These are phyloP conservation scores for Nemurella pictetii DNA, from an alignment of 2,888 invertebrate species.

Conservation along the genomic window DNA sequence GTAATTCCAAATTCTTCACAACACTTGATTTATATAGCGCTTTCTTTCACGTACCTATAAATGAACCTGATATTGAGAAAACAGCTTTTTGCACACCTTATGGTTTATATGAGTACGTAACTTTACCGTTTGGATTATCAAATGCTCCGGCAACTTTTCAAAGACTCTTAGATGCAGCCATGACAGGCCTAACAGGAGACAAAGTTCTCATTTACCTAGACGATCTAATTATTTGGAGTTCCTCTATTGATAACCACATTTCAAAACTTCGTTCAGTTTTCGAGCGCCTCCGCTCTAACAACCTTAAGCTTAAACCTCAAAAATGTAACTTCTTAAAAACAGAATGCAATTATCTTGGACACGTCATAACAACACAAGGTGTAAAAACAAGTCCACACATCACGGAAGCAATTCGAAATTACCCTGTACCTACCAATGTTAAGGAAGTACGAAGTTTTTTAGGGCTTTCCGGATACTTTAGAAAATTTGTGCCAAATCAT, in stretches of 20 bases:
- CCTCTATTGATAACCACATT: slow-evolving; percentile 38
- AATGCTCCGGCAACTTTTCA: slow-evolving; percentile 23
- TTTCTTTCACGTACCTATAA: slow-evolving; percentile 28
- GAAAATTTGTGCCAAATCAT: slow-evolving; percentile 43
- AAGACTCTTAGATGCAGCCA: slow-evolving; percentile 1
- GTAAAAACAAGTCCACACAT: slow-evolving; percentile 43
- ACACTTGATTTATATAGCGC: slow-evolving; percentile 23
- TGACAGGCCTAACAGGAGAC: neutral
- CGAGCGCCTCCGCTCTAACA: slow-evolving; percentile 34
- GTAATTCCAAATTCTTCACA: slow-evolving; percentile 39
- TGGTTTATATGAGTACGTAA: slow-evolving; percentile 36
- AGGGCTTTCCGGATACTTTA: slow-evolving; percentile 43
- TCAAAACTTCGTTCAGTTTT: slow-evolving; percentile 37
- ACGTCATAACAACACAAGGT: slow-evolving; percentile 40
- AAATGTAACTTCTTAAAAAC: slow-evolving; percentile 42
- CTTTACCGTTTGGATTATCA: slow-evolving; percentile 23
- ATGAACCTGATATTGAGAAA: neutral
- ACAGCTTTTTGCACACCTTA: slow-evolving; percentile 20
- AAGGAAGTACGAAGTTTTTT: slow-evolving; percentile 44
- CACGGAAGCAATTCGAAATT: slow-evolving; percentile 41
- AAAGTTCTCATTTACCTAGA: slow-evolving; percentile 40
- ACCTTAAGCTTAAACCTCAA: slow-evolving; percentile 42
- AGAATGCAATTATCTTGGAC: slow-evolving; percentile 43
- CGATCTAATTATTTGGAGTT: slow-evolving; percentile 42
- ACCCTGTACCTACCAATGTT: slow-evolving; percentile 41